These are phyloP conservation scores for Branchellion lobata DNA, from an alignment of 2,888 invertebrate species.

Conservation along the genomic window DNA sequence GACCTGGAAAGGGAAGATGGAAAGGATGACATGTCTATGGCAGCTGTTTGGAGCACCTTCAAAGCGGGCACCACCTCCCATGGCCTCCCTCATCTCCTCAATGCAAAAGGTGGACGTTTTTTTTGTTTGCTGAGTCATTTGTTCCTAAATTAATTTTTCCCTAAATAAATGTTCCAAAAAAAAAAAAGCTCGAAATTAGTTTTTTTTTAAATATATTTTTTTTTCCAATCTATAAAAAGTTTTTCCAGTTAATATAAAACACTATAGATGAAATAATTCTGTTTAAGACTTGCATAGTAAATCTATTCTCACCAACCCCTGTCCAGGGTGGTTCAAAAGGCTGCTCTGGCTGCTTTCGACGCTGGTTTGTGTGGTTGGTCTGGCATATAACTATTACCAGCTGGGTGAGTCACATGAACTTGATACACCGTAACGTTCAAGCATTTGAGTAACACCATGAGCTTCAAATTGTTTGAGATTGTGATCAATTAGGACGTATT, in stretches of 20 bases:
- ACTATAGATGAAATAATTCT: too few species aligned
- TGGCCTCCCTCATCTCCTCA: constrained; percentile 32
- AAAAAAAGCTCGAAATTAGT: too few species aligned
- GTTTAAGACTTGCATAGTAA: too few species aligned
- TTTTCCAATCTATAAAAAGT: too few species aligned
- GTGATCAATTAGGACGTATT: neutral
- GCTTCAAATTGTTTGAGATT: too few species aligned
- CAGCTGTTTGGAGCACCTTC: constrained; percentile 17
- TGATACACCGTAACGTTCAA: too few species aligned
- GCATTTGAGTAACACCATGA: too few species aligned
- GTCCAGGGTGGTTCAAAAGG: constrained; percentile 35
- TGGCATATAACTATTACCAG: constrained; percentile 23
- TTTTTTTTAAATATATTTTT: neutral
- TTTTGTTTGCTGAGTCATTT: neutral
- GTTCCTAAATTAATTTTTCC: too few species aligned
- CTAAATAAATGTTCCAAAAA: too few species aligned
- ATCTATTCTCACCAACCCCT: too few species aligned
- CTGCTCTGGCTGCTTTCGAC: constrained; percentile 17
- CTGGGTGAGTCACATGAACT: too few species aligned
- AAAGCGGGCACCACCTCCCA: constrained; percentile 28
- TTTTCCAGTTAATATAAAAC: too few species aligned
- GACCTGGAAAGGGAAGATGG: neutral
- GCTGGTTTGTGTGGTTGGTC: neutral
- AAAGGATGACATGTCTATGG: neutral
- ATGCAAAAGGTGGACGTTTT: constrained; percentile 19